Conservation (phyloP, 2,113 vertebrate genomes). For the Rynchops niger region DNA sequence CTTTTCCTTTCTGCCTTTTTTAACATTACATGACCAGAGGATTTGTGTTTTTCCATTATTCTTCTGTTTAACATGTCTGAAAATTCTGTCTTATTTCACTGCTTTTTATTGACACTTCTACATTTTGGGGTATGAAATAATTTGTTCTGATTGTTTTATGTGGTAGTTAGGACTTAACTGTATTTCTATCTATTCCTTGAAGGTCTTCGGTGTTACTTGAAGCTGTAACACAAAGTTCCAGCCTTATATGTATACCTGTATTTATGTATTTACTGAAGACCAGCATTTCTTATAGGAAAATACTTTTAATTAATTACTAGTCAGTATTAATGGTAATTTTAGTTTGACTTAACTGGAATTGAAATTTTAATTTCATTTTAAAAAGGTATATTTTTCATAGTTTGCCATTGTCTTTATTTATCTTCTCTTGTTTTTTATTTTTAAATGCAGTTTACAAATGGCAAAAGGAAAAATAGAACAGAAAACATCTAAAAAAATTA, state of each 20-base stretch:
- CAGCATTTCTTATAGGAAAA: background rate
- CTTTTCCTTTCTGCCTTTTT: background rate
- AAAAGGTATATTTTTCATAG: background rate
- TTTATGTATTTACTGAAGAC: background rate
- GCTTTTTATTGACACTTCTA: background rate
- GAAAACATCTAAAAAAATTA: background rate
- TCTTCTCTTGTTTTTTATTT: background rate
- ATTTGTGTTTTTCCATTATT: background rate
- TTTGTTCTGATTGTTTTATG: background rate
- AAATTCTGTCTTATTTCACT: background rate
- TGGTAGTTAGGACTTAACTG: background rate
- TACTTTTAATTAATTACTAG: background rate
- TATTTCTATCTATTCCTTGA: background rate
- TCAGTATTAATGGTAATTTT: background rate
- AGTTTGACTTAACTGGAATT: background rate
- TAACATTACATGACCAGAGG: background rate
- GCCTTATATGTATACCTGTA: background rate
- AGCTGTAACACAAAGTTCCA: background rate
- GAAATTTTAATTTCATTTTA: background rate
- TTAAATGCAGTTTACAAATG: background rate
- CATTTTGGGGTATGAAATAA: background rate
- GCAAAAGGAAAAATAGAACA: background rate
- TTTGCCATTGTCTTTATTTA: background rate
- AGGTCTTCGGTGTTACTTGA: background rate
- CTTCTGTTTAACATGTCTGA: background rate